Evolutionary conservation across 2,888 invertebrate genomes (phyloP).

Genomic region (Eupsilia transversa): DNA sequence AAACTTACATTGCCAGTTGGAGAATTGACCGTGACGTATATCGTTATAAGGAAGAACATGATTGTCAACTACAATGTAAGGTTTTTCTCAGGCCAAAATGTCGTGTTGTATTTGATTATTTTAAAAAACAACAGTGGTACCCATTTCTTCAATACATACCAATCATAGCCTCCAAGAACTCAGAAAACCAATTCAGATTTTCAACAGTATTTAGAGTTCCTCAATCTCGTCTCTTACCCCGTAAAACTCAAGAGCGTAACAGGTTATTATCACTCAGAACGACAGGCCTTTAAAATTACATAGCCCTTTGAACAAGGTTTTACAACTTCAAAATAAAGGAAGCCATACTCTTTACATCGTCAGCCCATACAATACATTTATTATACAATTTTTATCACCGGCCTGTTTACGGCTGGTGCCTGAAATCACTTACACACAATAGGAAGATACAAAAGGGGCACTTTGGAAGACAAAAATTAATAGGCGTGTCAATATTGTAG

Average conservation of each 20-base stretch:
- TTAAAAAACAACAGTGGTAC: too few relatives aligned
- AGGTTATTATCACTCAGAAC: constrained; percentile 4
- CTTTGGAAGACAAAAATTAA: not conserved
- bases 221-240: not conserved
- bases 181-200: not conserved
- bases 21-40: too few relatives aligned
- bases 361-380: constrained; percentile 54
- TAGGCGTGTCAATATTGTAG: not conserved
- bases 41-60: too few relatives aligned
- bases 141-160: too few relatives aligned
- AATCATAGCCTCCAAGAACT: too few relatives aligned
- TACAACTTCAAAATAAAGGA: constrained; percentile 52
- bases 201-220: not conserved
- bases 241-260: constrained; percentile 15
- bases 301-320: constrained; percentile 32
- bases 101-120: too few relatives aligned
- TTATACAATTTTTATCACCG: constrained; percentile 56
- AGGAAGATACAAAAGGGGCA: constrained; percentile 10
- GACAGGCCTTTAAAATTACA: constrained; percentile 16
- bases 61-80: too few relatives aligned
- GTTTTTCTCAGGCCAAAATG: too few relatives aligned
- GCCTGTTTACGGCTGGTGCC: constrained; percentile 24
- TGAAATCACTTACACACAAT: not conserved
- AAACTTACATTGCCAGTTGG: too few relatives aligned
- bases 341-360: constrained; percentile 34